Conservation (phyloP, 2,888 invertebrate genomes). For the Lithophane leautieri region DNA sequence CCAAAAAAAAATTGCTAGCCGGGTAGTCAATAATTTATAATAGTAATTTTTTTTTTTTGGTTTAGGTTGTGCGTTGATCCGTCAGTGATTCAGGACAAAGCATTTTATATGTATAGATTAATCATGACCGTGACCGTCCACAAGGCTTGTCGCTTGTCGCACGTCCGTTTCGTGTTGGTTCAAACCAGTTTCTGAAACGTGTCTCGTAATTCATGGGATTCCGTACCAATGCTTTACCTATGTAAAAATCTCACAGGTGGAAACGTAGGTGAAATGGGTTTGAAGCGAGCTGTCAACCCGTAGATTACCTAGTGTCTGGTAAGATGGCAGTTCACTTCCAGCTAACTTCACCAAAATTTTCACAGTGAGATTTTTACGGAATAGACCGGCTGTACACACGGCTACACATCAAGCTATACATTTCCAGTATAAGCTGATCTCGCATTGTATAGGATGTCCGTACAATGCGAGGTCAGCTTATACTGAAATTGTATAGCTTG, state of each 20-base stretch:
- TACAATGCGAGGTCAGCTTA: too few relatives aligned
- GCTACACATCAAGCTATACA: too few relatives aligned
- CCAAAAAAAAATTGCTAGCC: too few relatives aligned
- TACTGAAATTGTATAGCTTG: too few relatives aligned
- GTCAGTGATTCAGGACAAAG: too few relatives aligned
- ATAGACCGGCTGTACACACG: not conserved
- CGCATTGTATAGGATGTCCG: too few relatives aligned
- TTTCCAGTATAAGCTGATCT: too few relatives aligned
- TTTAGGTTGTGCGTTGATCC: too few relatives aligned
- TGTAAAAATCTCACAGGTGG: not conserved
- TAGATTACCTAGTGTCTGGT: not conserved
- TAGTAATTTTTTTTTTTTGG: too few relatives aligned
- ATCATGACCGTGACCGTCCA: slow-evolving; percentile 35
- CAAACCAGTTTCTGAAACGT: slow-evolving; percentile 32
- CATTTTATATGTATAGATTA: too few relatives aligned
- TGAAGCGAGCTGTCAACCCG: not conserved
- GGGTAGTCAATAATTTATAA: too few relatives aligned
- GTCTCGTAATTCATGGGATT: not conserved
- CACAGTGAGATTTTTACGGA: not conserved
- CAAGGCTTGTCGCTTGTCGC: slow-evolving; percentile 9
- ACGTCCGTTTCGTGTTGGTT: not conserved
- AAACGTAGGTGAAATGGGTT: not conserved
- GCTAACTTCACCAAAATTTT: not conserved
- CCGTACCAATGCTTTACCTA: not conserved
- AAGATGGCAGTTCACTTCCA: not conserved